phyloP scores from a whole-genome alignment of 2,888 invertebrate species.

The Acleris emargana region DNA sequence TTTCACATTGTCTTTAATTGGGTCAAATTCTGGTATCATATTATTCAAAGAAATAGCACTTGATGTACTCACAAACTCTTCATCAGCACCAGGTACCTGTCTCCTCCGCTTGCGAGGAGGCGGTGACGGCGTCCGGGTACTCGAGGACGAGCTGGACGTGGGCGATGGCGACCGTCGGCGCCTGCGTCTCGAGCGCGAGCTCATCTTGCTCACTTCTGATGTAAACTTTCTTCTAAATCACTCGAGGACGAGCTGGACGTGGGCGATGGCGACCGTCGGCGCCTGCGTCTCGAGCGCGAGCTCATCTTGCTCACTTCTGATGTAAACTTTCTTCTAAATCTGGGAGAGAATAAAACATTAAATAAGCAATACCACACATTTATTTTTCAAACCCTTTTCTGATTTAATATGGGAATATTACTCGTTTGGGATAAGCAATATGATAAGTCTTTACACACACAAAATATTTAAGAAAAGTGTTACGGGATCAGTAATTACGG shows the following conservation, averaged over 20 bases:
- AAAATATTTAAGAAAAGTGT: too few species aligned
- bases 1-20: constrained; percentile 14
- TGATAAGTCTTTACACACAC: too few species aligned
- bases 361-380: too few species aligned
- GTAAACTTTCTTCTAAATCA: too few species aligned
- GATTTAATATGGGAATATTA: too few species aligned
- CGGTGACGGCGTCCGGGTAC: constrained; percentile 9
- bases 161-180: neutral
- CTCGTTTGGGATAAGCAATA: too few species aligned
- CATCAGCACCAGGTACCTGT: constrained; percentile 4
- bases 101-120: neutral
- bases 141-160: constrained; percentile 8
- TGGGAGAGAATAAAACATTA: too few species aligned
- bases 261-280: neutral
- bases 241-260: constrained; percentile 9
- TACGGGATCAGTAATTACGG: too few species aligned
- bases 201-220: constrained; percentile 20
- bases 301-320: constrained; percentile 19
- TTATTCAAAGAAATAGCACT: constrained; percentile 8
- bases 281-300: neutral
- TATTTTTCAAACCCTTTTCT: too few species aligned
- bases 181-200: constrained; percentile 1
- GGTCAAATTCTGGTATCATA: constrained; percentile 22
- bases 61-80: constrained; percentile 8
- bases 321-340: too few species aligned